Percentiles rank a stretch among this genome's conserved stretches.
phyloP scores from a whole-genome alignment of 2,888 invertebrate species.

The Tachina fera region DNA sequence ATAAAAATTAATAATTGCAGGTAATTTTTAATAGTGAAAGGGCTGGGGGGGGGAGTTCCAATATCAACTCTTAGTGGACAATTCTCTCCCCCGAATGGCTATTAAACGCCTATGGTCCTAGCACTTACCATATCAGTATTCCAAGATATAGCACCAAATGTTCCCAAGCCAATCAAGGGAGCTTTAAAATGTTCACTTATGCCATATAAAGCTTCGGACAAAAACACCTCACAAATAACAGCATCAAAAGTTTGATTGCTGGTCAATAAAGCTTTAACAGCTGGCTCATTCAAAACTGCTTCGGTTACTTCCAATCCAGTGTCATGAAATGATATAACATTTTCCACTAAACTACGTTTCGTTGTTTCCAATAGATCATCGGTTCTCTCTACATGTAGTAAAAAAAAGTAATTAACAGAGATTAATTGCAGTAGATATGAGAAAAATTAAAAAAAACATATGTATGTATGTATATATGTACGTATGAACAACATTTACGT shows the following conservation, averaged over 20 bases:
- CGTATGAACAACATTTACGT: too few species aligned
- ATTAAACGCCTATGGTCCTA: too few species aligned
- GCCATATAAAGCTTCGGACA: constrained; percentile 75
- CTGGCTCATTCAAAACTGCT: constrained; percentile 74
- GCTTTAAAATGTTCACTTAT: constrained; percentile 78
- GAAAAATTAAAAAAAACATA: background rate
- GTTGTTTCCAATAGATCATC: constrained; percentile 43
- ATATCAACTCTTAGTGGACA: too few species aligned
- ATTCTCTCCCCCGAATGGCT: too few species aligned
- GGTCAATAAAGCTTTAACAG: constrained; percentile 74
- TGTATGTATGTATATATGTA: too few species aligned
- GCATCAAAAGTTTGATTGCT: constrained; percentile 82
- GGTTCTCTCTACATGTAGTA: constrained; percentile 46
- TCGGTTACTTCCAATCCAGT: constrained; percentile 77
- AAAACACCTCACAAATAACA: constrained; percentile 78
- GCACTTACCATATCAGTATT: constrained; percentile 74
- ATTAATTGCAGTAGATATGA: constrained; percentile 10
- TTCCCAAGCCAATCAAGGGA: constrained; percentile 77
- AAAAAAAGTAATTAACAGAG: background rate
- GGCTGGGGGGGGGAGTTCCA: too few species aligned
- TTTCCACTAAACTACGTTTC: constrained; percentile 63
- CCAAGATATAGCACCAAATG: constrained; percentile 77
- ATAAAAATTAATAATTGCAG: too few species aligned
- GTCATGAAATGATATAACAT: constrained; percentile 74
- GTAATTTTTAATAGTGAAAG: too few species aligned